Evolutionary conservation across 2,888 invertebrate species (phyloP).

Genomic region (Lasioglossum oenotherae): DNA sequence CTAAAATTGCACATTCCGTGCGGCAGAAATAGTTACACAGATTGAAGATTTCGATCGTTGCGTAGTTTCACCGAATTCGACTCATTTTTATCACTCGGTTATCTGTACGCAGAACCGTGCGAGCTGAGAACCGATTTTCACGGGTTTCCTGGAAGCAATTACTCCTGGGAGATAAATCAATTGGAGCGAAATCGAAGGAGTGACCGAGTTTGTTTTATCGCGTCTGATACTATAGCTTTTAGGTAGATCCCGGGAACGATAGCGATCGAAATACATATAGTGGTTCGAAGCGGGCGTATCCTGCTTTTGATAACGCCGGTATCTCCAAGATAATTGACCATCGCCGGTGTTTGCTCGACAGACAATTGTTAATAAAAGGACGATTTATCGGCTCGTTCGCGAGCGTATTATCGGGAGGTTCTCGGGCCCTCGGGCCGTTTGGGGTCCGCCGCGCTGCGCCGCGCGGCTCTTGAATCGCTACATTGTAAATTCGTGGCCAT

Average conservation of each 20-base stretch:
- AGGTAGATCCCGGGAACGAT: conserved; percentile 29
- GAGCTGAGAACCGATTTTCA: neutral
- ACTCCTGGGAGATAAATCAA: neutral
- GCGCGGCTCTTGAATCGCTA: conserved; percentile 25
- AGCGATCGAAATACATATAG: conserved; percentile 13
- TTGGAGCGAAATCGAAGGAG: neutral
- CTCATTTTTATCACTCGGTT: neutral
- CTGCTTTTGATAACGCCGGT: conserved; percentile 9
- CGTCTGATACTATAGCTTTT: conserved; percentile 24
- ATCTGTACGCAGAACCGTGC: neutral
- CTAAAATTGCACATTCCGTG: neutral
- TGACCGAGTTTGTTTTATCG: conserved; percentile 43
- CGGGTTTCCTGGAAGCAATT: neutral
- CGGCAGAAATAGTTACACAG: neutral
- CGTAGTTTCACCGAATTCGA: neutral
- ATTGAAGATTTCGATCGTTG: neutral
- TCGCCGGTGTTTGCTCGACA: conserved; percentile 2
- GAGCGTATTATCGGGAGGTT: neutral
- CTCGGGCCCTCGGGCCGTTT: neutral
- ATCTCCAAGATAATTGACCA: neutral
- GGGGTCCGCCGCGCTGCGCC: neutral
- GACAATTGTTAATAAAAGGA: conserved; percentile 29
- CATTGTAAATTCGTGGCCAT: conserved; percentile 43
- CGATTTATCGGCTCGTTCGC: neutral
- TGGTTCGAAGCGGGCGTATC: neutral